These are phyloP conservation scores for Chaunax sp. DNA, from an alignment of 2,797 vertebrate genomes.

Conservation along the genomic window DNA sequence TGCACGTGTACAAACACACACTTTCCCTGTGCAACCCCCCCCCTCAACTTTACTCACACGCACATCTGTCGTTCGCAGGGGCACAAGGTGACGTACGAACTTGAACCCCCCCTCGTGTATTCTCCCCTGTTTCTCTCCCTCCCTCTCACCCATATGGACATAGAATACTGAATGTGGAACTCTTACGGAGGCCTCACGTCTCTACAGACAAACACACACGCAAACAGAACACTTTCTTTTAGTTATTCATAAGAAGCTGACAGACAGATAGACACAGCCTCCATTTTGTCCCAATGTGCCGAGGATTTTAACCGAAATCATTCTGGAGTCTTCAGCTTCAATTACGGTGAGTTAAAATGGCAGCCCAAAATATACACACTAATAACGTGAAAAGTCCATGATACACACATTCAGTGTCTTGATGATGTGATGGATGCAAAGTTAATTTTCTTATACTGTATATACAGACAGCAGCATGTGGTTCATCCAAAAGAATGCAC, in stretches of 20 bases:
- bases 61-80: constrained; percentile 83
- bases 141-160: constrained; percentile 73
- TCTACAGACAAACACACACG: constrained; percentile 61
- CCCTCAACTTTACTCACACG: constrained; percentile 51
- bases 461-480: no score
- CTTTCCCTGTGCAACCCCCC: constrained; percentile 36
- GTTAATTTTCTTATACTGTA: no score
- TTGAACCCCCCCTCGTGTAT: constrained; percentile 66
- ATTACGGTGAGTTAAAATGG: constrained; percentile 60
- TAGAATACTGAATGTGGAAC: constrained; percentile 75
- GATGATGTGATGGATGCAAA: neutral
- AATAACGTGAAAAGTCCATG: neutral
- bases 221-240: constrained; percentile 62
- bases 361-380: constrained; percentile 3
- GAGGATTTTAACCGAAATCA: constrained; percentile 52
- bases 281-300: constrained; percentile 65
- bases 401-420: neutral
- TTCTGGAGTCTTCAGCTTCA: constrained; percentile 38
- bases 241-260: constrained; percentile 69
- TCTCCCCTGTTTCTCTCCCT: constrained; percentile 56
- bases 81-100: constrained; percentile 82
- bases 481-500: no score
- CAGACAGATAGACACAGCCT: constrained; percentile 38
- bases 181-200: constrained; percentile 68
- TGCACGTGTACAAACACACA: constrained; percentile 46